Conservation (phyloP, 1,140 invertebrate species). For the Antheraea mylitta region DNA sequence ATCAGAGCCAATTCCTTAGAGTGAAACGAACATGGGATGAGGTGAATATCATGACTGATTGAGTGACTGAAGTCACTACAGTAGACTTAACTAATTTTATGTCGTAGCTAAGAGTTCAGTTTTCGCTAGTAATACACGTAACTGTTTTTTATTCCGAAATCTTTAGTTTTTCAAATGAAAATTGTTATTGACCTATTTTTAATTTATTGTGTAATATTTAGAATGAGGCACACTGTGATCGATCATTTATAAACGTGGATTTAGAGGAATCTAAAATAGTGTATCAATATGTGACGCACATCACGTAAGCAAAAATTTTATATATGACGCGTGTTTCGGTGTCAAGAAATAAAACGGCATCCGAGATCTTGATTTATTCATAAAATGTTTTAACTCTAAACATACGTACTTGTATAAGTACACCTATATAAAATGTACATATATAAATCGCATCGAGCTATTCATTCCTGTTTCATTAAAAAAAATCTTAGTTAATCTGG, state of each 20-base stretch:
- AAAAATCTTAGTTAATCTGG: no score
- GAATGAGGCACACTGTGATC: neutral
- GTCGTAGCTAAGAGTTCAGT: no score
- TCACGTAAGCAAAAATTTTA: constrained; percentile 2
- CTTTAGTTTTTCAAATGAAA: neutral
- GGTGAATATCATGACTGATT: no score
- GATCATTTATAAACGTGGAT: neutral
- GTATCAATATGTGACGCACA: neutral
- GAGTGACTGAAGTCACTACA: no score
- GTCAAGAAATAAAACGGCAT: neutral
- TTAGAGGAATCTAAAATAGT: neutral
- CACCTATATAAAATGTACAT: neutral
- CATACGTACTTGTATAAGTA: neutral
- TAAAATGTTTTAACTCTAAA: neutral
- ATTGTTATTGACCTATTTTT: neutral
- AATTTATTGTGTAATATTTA: neutral
- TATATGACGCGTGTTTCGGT: neutral
- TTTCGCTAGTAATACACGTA: no score
- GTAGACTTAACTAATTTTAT: no score
- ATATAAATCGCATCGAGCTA: neutral
- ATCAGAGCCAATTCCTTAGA: no score
- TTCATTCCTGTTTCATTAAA: neutral
- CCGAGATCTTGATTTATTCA: neutral
- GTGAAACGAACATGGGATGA: no score
- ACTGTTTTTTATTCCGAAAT: no score